A percentile compares a stretch with the other conserved stretches of the same genome.
phyloP scores from a whole-genome alignment of 1,140 invertebrate genomes.

The Anastrepha obliqua region DNA sequence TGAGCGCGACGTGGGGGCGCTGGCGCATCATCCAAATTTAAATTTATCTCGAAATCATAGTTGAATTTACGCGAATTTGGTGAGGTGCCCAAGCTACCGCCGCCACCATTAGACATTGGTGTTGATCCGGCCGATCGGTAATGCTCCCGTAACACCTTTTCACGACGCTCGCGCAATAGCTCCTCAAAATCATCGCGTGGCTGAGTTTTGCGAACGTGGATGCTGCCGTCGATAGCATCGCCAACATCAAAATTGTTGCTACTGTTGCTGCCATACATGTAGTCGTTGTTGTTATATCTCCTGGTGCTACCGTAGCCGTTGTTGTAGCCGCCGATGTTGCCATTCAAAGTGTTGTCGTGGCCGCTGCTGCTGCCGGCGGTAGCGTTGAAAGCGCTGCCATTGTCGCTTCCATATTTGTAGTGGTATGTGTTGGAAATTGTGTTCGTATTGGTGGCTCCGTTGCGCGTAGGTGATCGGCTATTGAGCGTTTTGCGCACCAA shows the following conservation, averaged over 20 bases:
- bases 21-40: slow-evolving; percentile 64
- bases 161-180: slow-evolving; percentile 70
- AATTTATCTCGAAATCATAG: slow-evolving; percentile 70
- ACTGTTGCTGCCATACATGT: slow-evolving; percentile 18
- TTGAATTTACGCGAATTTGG: slow-evolving; percentile 63
- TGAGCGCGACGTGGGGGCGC: slow-evolving; percentile 51
- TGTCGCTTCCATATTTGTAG: slow-evolving; percentile 61
- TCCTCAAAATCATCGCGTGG: slow-evolving; percentile 69
- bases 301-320: slow-evolving; percentile 28
- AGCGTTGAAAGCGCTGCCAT: slow-evolving; percentile 17
- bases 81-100: neutral
- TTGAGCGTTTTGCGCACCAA: slow-evolving; percentile 72
- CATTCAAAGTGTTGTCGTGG: slow-evolving; percentile 38
- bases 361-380: slow-evolving; percentile 51
- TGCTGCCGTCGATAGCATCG: slow-evolving; percentile 36
- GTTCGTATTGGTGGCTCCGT: slow-evolving; percentile 57
- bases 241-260: slow-evolving; percentile 16
- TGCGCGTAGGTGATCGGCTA: slow-evolving; percentile 59
- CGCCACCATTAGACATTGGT: neutral
- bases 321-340: slow-evolving; percentile 43
- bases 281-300: slow-evolving; percentile 23
- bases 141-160: slow-evolving; percentile 70
- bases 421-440: slow-evolving; percentile 71
- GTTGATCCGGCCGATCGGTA: slow-evolving; percentile 55
- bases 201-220: slow-evolving; percentile 58